phyloP scores from a whole-genome alignment of 2,797 vertebrate species.

The Enteromius fasciolatus region DNA sequence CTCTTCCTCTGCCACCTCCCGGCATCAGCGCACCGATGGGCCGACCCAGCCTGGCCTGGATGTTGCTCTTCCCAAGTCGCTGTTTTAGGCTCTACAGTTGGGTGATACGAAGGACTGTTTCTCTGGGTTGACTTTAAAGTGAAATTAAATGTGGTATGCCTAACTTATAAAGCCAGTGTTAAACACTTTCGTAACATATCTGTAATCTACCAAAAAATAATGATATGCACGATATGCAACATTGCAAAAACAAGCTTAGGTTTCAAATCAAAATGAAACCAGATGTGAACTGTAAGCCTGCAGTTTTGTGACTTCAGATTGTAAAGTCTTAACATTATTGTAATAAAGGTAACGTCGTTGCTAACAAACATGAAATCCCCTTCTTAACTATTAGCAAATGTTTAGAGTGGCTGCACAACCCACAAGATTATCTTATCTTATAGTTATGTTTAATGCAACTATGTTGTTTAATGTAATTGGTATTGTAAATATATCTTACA shows the following conservation, averaged over 20 bases:
- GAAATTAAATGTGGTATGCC: not conserved
- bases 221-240: not conserved
- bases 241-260: not conserved
- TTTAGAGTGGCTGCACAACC: not conserved
- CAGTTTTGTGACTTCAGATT: not conserved
- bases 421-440: not conserved
- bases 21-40: constrained; percentile 84
- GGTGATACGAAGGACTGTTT: not conserved
- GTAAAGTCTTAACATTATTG: not conserved
- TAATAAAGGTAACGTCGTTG: not conserved
- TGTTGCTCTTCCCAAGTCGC: constrained; percentile 95
- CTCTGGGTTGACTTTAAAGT: not conserved
- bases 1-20: constrained; percentile 81
- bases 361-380: not conserved
- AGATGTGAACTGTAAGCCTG: not conserved
- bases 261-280: not conserved
- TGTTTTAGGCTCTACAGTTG: constrained; percentile 91
- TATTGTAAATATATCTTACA: too few species aligned
- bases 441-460: too few species aligned
- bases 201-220: not conserved
- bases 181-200: not conserved
- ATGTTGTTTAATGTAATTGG: too few species aligned
- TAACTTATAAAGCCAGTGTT: not conserved
- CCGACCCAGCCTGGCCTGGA: constrained; percentile 93
- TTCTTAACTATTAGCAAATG: not conserved